phyloP scores from a whole-genome alignment of 2,113 vertebrate genomes.

The Rousettus leschenaultii region DNA sequence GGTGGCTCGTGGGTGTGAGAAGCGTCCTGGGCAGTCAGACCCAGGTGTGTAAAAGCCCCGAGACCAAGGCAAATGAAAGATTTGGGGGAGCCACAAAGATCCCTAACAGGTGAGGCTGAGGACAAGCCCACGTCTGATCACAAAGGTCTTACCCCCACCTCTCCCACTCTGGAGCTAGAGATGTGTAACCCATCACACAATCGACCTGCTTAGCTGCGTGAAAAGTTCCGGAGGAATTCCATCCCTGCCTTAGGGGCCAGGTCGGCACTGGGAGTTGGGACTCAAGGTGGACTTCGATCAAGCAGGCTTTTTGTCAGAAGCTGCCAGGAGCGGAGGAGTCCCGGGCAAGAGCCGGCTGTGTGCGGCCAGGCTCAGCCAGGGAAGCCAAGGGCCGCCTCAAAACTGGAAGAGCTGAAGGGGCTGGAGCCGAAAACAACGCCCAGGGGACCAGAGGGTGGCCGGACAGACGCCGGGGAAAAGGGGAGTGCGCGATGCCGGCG shows the following conservation, averaged over 20 bases:
- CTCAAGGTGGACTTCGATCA: neutral
- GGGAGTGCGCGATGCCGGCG: neutral
- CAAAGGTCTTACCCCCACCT: neutral
- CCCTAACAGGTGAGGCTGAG: neutral
- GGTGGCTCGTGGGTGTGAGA: rapidly evolving
- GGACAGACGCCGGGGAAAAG: rapidly evolving
- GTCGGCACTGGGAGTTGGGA: neutral
- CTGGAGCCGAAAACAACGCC: neutral
- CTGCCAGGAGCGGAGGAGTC: neutral
- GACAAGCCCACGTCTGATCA: neutral
- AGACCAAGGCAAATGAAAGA: rapidly evolving
- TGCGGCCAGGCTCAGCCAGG: neutral
- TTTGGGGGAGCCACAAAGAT: neutral
- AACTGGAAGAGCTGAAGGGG: neutral
- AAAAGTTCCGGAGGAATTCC: neutral
- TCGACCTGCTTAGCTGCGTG: neutral
- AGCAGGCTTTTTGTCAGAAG: neutral
- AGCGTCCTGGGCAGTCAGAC: neutral
- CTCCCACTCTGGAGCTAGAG: neutral
- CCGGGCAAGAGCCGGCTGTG: neutral
- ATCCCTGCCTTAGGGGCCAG: neutral
- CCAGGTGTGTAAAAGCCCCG: neutral
- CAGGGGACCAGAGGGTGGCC: neutral
- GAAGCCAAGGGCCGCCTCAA: neutral
- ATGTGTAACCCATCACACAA: neutral